Percentiles rank a stretch among this genome's conserved stretches.
phyloP scores from a whole-genome alignment of 2,888 invertebrate genomes.

The Stictocephala bisonia region DNA sequence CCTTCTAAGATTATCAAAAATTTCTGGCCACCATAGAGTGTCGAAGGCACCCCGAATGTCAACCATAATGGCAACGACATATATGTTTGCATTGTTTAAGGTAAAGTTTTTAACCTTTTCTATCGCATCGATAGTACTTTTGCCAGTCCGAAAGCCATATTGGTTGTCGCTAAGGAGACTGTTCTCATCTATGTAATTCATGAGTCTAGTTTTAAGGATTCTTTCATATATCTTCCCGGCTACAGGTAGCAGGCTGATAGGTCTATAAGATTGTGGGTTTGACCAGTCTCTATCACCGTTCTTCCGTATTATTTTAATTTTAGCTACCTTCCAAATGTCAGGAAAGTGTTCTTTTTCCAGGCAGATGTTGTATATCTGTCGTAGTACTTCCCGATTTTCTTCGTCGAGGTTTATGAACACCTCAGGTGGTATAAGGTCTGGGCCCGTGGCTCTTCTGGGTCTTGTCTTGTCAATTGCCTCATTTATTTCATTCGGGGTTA shows the following conservation, averaged over 20 bases:
- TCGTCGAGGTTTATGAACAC: not conserved
- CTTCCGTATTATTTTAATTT: slow-evolving; percentile 3
- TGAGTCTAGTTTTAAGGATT: slow-evolving; percentile 5
- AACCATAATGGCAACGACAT: too few species aligned
- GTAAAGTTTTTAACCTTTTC: too few species aligned
- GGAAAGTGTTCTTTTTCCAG: not conserved
- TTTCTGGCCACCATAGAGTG: not conserved
- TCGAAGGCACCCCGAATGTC: too few species aligned
- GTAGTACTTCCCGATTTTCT: not conserved
- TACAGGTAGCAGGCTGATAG: slow-evolving; percentile 30
- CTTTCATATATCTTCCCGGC: slow-evolving; percentile 8
- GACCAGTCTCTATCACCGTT: not conserved
- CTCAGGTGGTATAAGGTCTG: not conserved
- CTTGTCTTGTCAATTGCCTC: not conserved
- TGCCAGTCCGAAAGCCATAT: slow-evolving; percentile 43
- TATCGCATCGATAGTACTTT: too few species aligned
- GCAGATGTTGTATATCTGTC: not conserved
- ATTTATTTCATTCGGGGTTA: not conserved
- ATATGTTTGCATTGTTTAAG: too few species aligned
- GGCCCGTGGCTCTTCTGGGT: not conserved
- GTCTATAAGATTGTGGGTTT: slow-evolving; percentile 13
- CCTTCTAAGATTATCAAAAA: not conserved
- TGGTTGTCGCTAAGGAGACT: slow-evolving; percentile 11
- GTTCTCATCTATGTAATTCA: not conserved
- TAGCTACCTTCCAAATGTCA: not conserved